Base-by-base conservation (phyloP, 2,113 vertebrate genomes). In the Copsychus sechellarum region DNA sequence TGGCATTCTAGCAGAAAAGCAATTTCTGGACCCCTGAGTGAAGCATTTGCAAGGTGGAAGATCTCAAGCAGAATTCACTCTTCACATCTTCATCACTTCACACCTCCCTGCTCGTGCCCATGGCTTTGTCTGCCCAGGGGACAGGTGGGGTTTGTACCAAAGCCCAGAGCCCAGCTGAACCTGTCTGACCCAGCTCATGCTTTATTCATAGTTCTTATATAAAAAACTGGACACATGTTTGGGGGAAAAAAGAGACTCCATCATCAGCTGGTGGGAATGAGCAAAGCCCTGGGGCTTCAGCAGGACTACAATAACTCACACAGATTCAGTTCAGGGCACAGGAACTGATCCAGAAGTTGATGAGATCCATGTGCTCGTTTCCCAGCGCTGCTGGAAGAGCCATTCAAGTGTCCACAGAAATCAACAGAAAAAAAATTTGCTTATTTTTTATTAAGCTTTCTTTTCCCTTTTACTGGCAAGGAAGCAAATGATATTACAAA, bases 31-130 rank as follows among this genome's bases (percentile, higher is more conserved):
- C 7, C 51, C 21, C 21, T 5, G 9, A 83, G 28, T 0, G 10
- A 48, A 18, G n/a, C 3, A 4, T 38, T 3, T 34, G 36, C 9
- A 9, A 14, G 0, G 0, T 6, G 28, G 31, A 72, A 60, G 57
- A 4, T 15, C 7, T 64, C 7, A 2, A 34, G 61, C 34, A 71
- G 57, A 67, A 31, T 18, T 22, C 60, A 14, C 40, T 5, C 5
- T 36, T 60, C 48, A 4, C 43, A 4, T n/a, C n/a, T n/a, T n/a
- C n/a, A n/a, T n/a, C 40, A 5, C 5, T 36, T 60, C 48, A 4
- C 43, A 4, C 19, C 36, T 21, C 69, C 23, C n/a, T 10, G 3
- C 62, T 43, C 3, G 48, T 53, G 34, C 89, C 69, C 19, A 0
- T 1, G 3, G 56, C 61, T 74, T 33, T 67, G 65, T 3, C 26